Percentiles rank a stretch among this genome's conserved stretches.
Evolutionary conservation across 1,140 invertebrate species (phyloP).

Genomic region (Papilio glaucus): DNA sequence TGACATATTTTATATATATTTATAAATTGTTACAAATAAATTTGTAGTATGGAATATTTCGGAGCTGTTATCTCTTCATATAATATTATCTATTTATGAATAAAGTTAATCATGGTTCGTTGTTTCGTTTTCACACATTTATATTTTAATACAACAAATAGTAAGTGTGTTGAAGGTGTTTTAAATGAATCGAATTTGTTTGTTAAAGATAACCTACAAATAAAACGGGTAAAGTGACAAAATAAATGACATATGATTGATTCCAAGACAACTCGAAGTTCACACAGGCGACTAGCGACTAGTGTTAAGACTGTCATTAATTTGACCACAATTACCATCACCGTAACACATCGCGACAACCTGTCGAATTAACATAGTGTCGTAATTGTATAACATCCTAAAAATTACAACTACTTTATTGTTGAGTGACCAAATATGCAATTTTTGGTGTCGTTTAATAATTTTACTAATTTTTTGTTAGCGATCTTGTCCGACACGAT

Average conservation of each 20-base stretch:
- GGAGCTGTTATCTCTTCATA: too few species aligned
- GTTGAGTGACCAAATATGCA: constrained; percentile 46
- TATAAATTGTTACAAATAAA: neutral
- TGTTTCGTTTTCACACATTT: too few species aligned
- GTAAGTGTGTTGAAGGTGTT: neutral
- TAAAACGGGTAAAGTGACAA: neutral
- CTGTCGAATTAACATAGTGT: neutral
- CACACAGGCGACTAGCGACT: constrained; percentile 33
- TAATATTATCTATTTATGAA: too few species aligned
- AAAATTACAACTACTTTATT: constrained; percentile 31
- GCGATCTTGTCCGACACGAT: constrained; percentile 56
- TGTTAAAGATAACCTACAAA: constrained; percentile 18
- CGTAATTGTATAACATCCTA: constrained; percentile 26
- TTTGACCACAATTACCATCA: neutral
- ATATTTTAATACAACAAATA: neutral
- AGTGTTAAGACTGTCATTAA: constrained; percentile 17
- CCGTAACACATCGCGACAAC: neutral
- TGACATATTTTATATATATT: too few species aligned
- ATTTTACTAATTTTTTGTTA: constrained; percentile 59
- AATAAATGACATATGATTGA: neutral
- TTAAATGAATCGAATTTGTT: neutral
- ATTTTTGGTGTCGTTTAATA: constrained; percentile 72
- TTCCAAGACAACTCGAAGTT: constrained; percentile 9
- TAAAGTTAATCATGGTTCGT: too few species aligned
- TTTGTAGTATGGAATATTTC: neutral